Evolutionary conservation across 92 coral and sea anemone genomes (phyloP), one percentile per base, ranked within the genome.

Genomic region (Parazoanthus atlanticus): DNA sequence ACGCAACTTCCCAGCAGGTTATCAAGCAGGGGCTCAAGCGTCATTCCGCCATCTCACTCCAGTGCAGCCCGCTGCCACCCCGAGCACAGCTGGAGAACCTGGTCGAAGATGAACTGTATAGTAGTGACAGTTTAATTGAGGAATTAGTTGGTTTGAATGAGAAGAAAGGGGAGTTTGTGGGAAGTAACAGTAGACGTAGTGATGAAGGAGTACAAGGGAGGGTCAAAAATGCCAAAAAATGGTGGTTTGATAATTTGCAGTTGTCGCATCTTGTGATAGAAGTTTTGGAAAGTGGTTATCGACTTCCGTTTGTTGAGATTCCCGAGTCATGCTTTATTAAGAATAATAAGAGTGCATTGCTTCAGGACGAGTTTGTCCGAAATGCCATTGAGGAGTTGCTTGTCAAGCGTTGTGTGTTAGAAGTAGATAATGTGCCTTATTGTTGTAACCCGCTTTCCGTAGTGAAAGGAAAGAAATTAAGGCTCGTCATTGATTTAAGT

Each of bases 401-500:
- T 25, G 19, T 16, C 28, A 88, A 79, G 11, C 78, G 88, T 65
- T 93, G 94, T 88, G 88, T 82, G 25, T 31, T 40, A 15, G 92
- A 93, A 40, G 91, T 88, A 15, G 11, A 69, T 2, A 31, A 73
- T 16, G 80, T 54, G 81, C 94, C 91, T 54, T 91, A 82, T 77
- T 91, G 94, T 64, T 91, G 92, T 46, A 93, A 89, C 40, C 91
- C 92, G 3, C 78, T 91, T 67, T 85, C 94, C 15, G 94, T 93
- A 8, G 93, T 75, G 47, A 56, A 54, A 88, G 93, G 95, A 28
- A 88, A 86, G 29, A 92, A 92, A 88, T 75, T 87, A 33, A 54
- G 94, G 33, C 58, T 92, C 25, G 94, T 90, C 17, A 41, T 90
- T 21, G 94, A 92, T 47, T 81, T 90, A 19, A 82, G 91, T 82